A percentile compares a stretch with the other conserved stretches of the same genome.
Evolutionary conservation across 2,113 vertebrate species (phyloP).

Genomic region (human (Homo sapiens)): GRCh38 chr3:127722001-127722500

Average conservation of each 20-base stretch:
- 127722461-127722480: constrained; percentile 89
- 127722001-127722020: constrained; percentile 30
- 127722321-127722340: not conserved
- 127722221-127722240: not conserved
- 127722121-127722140: not conserved
- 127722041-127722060: constrained; percentile 49
- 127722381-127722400: not conserved
- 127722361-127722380: fast-evolving
- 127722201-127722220: not conserved
- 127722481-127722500: constrained; percentile 93
- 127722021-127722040: constrained; percentile 65
- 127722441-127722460: constrained; percentile 93
- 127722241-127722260: not conserved
- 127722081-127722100: not conserved
- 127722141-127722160: not conserved
- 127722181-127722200: not conserved
- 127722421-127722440: constrained; percentile 95
- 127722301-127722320: not conserved
- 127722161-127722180: not conserved
- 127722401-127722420: not conserved
- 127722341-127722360: not conserved
- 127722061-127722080: constrained; percentile 47
- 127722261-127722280: not conserved
- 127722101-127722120: not conserved
- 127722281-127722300: not conserved